Percentiles rank a stretch among this genome's conserved stretches.
Conservation (phyloP, 1,140 invertebrate genomes). For the Drosophila asahinai region DNA sequence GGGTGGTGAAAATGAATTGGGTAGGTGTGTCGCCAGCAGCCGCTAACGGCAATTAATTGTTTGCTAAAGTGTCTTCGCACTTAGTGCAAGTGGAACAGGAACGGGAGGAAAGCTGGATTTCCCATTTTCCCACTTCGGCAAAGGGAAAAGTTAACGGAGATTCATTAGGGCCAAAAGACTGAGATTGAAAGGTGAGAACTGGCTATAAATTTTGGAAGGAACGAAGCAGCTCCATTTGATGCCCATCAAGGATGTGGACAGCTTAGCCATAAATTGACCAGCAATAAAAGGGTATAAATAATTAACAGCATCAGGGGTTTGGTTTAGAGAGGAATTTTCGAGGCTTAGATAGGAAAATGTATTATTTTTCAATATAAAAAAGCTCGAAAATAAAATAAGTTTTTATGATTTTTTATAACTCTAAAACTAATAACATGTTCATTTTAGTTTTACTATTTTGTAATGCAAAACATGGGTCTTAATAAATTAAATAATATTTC, state of each 20-base stretch:
- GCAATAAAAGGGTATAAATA: neutral
- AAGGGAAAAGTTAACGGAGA: slow-evolving; percentile 25
- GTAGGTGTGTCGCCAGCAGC: slow-evolving; percentile 79
- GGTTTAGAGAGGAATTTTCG: too few relatives aligned
- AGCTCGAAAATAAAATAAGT: too few relatives aligned
- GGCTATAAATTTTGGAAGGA: slow-evolving; percentile 17
- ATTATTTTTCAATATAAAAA: too few relatives aligned
- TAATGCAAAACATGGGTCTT: too few relatives aligned
- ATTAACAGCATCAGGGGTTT: neutral
- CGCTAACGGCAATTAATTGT: slow-evolving; percentile 80
- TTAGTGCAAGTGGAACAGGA: slow-evolving; percentile 39
- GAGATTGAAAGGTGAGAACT: slow-evolving; percentile 48
- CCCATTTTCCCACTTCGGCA: neutral
- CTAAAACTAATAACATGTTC: too few relatives aligned
- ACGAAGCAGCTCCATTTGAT: neutral
- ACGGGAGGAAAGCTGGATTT: slow-evolving; percentile 7
- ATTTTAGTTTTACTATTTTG: too few relatives aligned
- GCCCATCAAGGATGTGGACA: slow-evolving; percentile 12
- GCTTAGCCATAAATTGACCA: slow-evolving; percentile 3
- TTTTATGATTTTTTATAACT: too few relatives aligned
- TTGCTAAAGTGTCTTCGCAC: slow-evolving; percentile 61
- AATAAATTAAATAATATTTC: too few relatives aligned
- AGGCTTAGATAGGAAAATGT: too few relatives aligned
- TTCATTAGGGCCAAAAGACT: slow-evolving; percentile 39
- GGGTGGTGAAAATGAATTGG: slow-evolving; percentile 71